Base-by-base conservation (phyloP, 2,888 invertebrate genomes). In the Phytoseiulus persimilis region DNA sequence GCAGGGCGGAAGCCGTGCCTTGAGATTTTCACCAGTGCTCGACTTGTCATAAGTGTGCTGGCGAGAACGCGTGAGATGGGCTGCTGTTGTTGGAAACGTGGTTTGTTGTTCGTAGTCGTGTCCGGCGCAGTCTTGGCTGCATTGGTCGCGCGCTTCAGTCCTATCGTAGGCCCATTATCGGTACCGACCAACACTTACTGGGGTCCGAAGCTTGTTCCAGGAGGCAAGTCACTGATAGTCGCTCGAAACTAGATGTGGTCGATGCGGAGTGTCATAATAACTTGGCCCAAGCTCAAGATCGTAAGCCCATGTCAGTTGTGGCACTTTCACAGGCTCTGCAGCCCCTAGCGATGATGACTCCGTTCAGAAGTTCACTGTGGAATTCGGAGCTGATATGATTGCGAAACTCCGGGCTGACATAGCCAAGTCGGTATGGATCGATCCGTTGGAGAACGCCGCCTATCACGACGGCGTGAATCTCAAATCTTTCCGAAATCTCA, bases 391-490 rank as follows among this genome's bases (percentile, higher is more conserved):
- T 33, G 31, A 32, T 18, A 28, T 45, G 32, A 90, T 90, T 31
- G 83, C 89, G 31, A 83, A 31, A 65, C 90, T 90, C 65, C 46
- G 83, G n/a, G 84, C 84, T 31, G 83, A 90, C 32, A 90, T 96
- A 90, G 93, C 93, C 90, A 91, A 91, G 9, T 91, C 93, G 1
- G 91, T 92, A 28, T 91, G 93, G 83, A 90, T 91, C n/a, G 92
- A 92, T 5, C 92, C 93, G 0, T 90, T 93, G 90, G 92, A 93
- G 90, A 94, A 94, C 89, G 93, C 94, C 0, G 94, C 94, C 9
- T 97, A 96, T 93, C 94, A 95, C 90, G 97, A 97, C 92, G 98
- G 98, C 0, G 95, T 97, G 92, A 95, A 96, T 92, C 93, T 95
- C 0, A 94, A 95, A 83, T 95, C 95, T 91, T 92, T 97, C 5